Evolutionary conservation across 2,113 vertebrate genomes (phyloP).

Genomic region (Probosciger aterrimus): DNA sequence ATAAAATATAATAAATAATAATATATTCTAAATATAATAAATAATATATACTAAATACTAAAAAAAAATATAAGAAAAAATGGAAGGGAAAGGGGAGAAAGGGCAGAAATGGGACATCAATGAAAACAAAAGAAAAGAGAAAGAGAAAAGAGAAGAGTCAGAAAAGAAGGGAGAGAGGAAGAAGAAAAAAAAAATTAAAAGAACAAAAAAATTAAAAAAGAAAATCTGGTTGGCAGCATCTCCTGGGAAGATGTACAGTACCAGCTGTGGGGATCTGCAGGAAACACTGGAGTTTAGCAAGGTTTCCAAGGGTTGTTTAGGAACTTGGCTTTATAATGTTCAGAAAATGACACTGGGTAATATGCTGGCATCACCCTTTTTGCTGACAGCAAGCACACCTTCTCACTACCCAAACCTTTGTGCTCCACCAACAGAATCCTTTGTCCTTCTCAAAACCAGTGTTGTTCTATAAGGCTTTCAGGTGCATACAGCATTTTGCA

Average conservation of each 20-base stretch:
- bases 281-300: fast-evolving
- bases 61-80: background rate
- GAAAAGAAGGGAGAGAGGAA: too few relatives aligned
- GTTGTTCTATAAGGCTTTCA: background rate
- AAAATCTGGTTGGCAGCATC: background rate
- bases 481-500: background rate
- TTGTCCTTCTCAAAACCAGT: background rate
- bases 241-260: background rate
- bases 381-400: background rate
- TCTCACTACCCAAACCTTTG: background rate
- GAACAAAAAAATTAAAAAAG: too few relatives aligned
- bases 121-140: too few relatives aligned
- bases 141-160: too few relatives aligned
- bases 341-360: background rate
- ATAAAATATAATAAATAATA: too few relatives aligned
- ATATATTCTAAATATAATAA: too few relatives aligned
- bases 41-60: background rate
- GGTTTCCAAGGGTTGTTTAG: background rate
- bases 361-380: background rate
- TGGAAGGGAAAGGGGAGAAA: too few relatives aligned
- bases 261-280: background rate
- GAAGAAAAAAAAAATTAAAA: too few relatives aligned
- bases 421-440: background rate
- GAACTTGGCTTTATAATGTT: background rate
- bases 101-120: too few relatives aligned